Evolutionary conservation across 2,888 invertebrate genomes (phyloP), one percentile per base, ranked within the genome.

Genomic region (Epicampocera succincta): DNA sequence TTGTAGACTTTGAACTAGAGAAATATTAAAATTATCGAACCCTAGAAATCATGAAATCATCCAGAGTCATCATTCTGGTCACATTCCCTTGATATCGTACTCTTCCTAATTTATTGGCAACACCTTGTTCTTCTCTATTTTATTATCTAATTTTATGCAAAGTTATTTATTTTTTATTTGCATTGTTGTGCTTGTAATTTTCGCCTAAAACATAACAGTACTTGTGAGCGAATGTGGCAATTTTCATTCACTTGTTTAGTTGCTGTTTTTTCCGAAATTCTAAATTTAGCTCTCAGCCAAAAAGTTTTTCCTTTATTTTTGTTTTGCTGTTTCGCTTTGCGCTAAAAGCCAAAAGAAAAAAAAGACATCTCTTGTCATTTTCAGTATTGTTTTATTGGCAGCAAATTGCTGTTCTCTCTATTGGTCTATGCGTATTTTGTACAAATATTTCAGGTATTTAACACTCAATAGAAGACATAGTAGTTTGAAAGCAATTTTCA

Each of bases 271-370:
- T 74, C 69, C 63, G 78, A 78, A 78, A 54, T 71, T 82, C 82
- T 82, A 82, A 71, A 61, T 78, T 75, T 82, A 82, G 66, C 60
- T 58, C 66, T 82, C 54, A 82, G 82, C 82, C 82, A 78, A 78
- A 42, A 71, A 82, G 73, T 46, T 54, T 65, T 73, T 68, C 21
- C 61, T 40, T 71, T 63, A 38, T 33, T 25, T 75, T 52, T 71
- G 17, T 56, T 63, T 63, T 38, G 52, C 65, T 29, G 42, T 42
- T 40, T 71, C 5, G 5, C 65, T 52, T 72, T 65, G 21, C 17
- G 52, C 19, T 44, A 61, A 29, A 50, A 17, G 9, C 52, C 56
- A 25, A 33, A 58, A 21, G 1, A 50, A 25, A 13, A 60, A 65
- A 25, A 33, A 48, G 17, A 3, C 12, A 15, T 21, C n/a, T 38